A percentile compares a stretch with the other conserved stretches of the same genome.
Evolutionary conservation across 2,888 invertebrate genomes (phyloP).

Genomic region (Orthosia incerta): DNA sequence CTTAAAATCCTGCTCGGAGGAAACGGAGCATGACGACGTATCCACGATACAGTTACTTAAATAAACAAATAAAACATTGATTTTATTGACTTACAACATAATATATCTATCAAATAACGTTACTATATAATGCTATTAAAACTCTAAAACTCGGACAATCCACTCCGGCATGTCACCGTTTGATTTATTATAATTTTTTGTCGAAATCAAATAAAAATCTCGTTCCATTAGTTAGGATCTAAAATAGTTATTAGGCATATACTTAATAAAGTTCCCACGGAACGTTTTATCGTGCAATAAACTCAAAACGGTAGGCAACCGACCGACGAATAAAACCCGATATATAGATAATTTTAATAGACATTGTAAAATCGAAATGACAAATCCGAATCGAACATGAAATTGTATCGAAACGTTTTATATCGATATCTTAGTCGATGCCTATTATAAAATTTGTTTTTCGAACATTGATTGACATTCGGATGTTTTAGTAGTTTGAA

Average conservation of each 20-base stretch:
- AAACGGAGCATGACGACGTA: conserved; percentile 56
- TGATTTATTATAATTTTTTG: conserved; percentile 64
- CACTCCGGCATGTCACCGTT: conserved; percentile 52
- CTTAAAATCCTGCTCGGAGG: conserved; percentile 51
- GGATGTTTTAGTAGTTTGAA: conserved; percentile 52
- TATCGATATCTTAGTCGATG: conserved; percentile 72
- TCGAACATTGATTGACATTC: conserved; percentile 62
- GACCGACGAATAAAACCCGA: conserved; percentile 78
- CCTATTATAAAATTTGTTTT: conserved; percentile 66
- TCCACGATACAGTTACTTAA: conserved; percentile 54
- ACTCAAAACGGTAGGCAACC: conserved; percentile 83
- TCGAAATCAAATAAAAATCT: conserved; percentile 60
- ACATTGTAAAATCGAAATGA: conserved; percentile 79
- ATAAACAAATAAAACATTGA: conserved; percentile 60
- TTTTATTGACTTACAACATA: conserved; percentile 60
- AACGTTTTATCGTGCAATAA: conserved; percentile 75
- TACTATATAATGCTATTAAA: conserved; percentile 54
- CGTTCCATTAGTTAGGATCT: conserved; percentile 73
- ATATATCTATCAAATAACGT: conserved; percentile 55
- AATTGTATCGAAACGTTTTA: conserved; percentile 71
- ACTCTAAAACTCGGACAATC: conserved; percentile 39
- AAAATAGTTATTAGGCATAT: conserved; percentile 71
- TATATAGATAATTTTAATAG: conserved; percentile 84
- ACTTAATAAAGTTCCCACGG: conserved; percentile 71
- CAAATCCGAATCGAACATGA: conserved; percentile 69